Evolutionary conservation across 2,797 vertebrate species (phyloP), one percentile per base, ranked within the genome.

Genomic region (Antrozous pallidus): DNA sequence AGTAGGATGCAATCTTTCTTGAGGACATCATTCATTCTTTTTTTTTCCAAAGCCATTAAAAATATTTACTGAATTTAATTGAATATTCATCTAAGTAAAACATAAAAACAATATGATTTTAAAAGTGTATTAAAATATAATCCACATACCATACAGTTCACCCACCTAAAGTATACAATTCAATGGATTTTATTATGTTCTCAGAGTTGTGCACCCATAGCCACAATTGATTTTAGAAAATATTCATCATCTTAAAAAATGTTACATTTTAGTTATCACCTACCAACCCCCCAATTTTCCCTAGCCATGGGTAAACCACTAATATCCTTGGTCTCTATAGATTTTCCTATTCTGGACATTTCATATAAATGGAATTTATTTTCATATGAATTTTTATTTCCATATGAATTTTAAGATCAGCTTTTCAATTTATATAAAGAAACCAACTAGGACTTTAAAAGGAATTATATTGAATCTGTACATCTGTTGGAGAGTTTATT

Each of bases 41-140:
- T 56, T 87, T 71, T 58, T 20, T 11, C 10, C 9, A 84, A 74
- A 69, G 16, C 17, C 36, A 54, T 18, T 84, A 8, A 79, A 85
- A 88, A 80, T 45, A 9, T 40, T 74, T 74, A 56, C 79, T 77
- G n/a, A 95, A 49, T 47, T 75, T n/a, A 94, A 70, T n/a, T 74
- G 40, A 61, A 63, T 84, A 75, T 63, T 80, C 33, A 47, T 71
- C 82, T 67, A 51, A 73, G 63, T 47, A 65, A 92, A 86, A 40
- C 22, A 70, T 61, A 17, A 56, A 90, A 87, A 54, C 22, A 14
- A 33, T 56, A 47, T 67, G n/a, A 49, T 56, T 61, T 86, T 93
- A 45, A 47, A 85, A 28, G 3, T 58, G 89, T 89, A 58, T 71
- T 88, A 77, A 86, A 69, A 42, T 71, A 42, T 16, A 88, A 77